Base-by-base conservation (phyloP, 37 sponge, comb jelly and placozoan species). In the Halisarca cf. caerulea region DNA sequence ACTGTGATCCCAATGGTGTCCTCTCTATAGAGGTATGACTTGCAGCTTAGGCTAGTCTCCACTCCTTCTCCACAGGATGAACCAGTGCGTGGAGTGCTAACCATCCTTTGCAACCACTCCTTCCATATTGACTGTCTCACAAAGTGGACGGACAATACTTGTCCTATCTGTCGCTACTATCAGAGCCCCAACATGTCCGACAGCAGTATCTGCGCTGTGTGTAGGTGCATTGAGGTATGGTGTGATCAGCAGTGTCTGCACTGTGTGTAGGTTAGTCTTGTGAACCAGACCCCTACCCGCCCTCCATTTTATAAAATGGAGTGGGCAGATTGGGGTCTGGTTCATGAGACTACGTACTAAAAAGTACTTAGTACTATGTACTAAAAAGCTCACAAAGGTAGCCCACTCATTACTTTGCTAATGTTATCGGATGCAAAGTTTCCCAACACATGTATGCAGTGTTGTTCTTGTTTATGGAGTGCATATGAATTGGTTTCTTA, bases 81-180 rank as follows among this genome's bases (percentile, higher is more conserved):
- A 30, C 89, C 95, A 18, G 86, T 94, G 4, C 84, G 66, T 33
- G 83, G 87, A 17, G 78, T 91, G 17, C 84, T 98, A 66, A 98
- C 99, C 4, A 87, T 94, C 20, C 84, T 98, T 37, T 98, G 99
- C 64, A 98, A 98, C 54, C 99, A 98, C 61, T 91, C 97, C 42
- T 98, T 98, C 62, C 99, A 98, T 58, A 86, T 88, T 27, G 66
- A 91, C 40, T 98, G 99, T 41, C 87, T 98, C 39, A 88, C 91
- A 44, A 80, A 79, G 33, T 98, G 99, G 97, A 82, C 89, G 58
- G 97, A 96, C 78, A 91, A 93, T 18, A 96, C 90, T 91, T 95
- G 47, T 86, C 94, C 73, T 25, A 58, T 74, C 32, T 80, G 42
- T 70, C 93, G 96, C 18, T 95, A 92, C 62, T 83, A 38, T 15